Base-by-base conservation (phyloP, 1,140 invertebrate species). In the Eurosta solidaginis region DNA sequence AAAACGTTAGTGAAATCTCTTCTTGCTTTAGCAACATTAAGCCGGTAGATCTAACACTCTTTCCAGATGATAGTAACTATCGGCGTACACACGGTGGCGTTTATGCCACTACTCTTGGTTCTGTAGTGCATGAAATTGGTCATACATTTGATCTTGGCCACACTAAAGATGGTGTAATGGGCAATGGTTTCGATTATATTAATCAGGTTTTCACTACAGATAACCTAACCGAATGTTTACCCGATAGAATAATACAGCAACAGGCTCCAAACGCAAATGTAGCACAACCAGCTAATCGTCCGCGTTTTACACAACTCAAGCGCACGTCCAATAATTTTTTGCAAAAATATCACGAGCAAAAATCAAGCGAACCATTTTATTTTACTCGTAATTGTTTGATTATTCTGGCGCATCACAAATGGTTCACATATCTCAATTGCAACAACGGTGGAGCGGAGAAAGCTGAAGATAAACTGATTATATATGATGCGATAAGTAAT, bases 91-190 rank as follows among this genome's bases (percentile, higher is more conserved):
- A 93, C 81, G 96, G 96, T 76, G 95, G 95, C 29, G 97, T 96
- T 84, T 96, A 95, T 89, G 94, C 96, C 3, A 97, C 96, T 12
- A 96, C 95, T 20, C 88, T 99, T 40, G 97, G 97, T 4, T 95
- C 96, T n/a, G 93, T 96, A 7, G 92, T 97, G 36, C 97, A 99
- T 89, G 97, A 98, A 90, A 88, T 99, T 52, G 96, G 96, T 14
- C 97, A 98, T 86, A 96, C 95, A 1, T 97, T 98, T 88, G 96
- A 98, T 89, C 91, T 98, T 44, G 96, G 96, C 0, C 97, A 99
- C 87, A 95, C 96, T 0, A 90, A 92, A 80, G 91, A 94, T 80
- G 97, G 97, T 7, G 95, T 99, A 59, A 98, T 99, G 97, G 95
- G 95, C 17, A 91, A 95, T 83, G 96, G 96, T 17, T 98, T 98